phyloP scores from a whole-genome alignment of 2,113 vertebrate genomes.

The Epinephelus lanceolatus region DNA sequence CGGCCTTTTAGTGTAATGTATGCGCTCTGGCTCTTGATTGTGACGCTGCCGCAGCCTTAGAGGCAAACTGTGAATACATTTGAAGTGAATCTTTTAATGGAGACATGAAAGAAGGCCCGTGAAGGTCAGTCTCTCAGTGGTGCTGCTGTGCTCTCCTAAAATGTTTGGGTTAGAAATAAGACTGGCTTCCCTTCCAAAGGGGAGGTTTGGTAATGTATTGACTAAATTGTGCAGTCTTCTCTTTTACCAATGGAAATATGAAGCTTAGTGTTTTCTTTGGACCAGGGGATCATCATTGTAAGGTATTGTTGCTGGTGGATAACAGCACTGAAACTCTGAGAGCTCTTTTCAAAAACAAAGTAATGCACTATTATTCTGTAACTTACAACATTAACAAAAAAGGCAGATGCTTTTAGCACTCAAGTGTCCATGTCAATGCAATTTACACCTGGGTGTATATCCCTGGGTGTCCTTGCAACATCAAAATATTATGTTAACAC shows the following conservation, averaged over 20 bases:
- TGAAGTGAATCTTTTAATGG: slow-evolving; percentile 79
- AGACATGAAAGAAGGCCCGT: slow-evolving; percentile 67
- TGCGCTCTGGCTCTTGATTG: slow-evolving; percentile 76
- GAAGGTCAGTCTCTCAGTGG: slow-evolving; percentile 76
- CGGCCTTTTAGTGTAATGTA: slow-evolving; percentile 77
- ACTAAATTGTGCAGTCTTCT: slow-evolving; percentile 24
- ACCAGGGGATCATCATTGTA: slow-evolving; percentile 1
- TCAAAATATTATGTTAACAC: no score
- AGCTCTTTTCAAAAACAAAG: not conserved
- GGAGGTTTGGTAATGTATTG: slow-evolving; percentile 7
- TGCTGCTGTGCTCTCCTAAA: slow-evolving; percentile 40
- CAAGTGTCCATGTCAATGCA: no score
- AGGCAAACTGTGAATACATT: slow-evolving; percentile 79
- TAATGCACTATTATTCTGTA: not conserved
- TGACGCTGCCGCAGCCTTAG: slow-evolving; percentile 65
- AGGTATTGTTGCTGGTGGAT: not conserved
- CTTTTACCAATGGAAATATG: slow-evolving; percentile 20
- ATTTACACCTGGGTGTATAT: no score
- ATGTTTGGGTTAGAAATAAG: slow-evolving; percentile 42
- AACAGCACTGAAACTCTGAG: not conserved
- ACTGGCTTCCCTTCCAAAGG: slow-evolving; percentile 37
- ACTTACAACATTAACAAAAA: not conserved
- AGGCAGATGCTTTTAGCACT: no score
- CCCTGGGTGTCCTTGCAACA: no score
- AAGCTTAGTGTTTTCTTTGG: slow-evolving; percentile 16